Base-by-base conservation (phyloP, 2,113 vertebrate species). In the Dipodomys ordii region DNA sequence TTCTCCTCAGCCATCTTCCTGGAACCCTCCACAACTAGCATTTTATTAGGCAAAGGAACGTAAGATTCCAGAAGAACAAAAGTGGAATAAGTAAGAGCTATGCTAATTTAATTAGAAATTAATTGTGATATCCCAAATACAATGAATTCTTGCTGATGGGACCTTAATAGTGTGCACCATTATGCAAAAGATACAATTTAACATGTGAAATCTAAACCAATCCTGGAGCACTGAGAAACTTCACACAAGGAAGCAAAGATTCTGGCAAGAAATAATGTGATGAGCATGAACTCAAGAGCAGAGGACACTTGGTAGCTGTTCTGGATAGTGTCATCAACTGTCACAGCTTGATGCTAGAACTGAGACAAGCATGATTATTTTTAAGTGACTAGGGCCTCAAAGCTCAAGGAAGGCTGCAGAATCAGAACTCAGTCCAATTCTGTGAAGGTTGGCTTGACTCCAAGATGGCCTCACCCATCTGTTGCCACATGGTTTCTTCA, bases 361-460 rank as follows among this genome's bases (percentile, higher is more conserved):
- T 83, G 57, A 76, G 44, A 73, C 68, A 68, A 84, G 20, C 74
- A 69, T 87, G 46, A 84, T 32, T 79, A 32, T 44, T 92, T 92
- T 89, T 90, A 28, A 69, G 57, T 20, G 49, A 84, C 25, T 11
- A 89, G 46, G 71, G 39, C 18, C 32, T 30, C 25, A 67, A 49
- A 9, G 12, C 32, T 68, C 11, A 49, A n/a, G n/a, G 23, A 83
- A 72, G 46, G 22, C 32, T 92, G 16, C 7, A 49, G 65, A 85
- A 39, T 20, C 22, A 44, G 18, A 28, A 79, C 3, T 85, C 62
- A 49, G 18, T 73, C 16, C 88, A 85, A 80, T 9, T 80, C 27
- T 83, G 44, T 60, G 30, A 74, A 65, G 60, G 53, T 79, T 74
- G 87, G 39, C 32, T 71, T 74, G 28, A 82, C 30, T 88, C 85